phyloP scores from a whole-genome alignment of 2,888 invertebrate genomes.

The Lydus trimaculatus region DNA sequence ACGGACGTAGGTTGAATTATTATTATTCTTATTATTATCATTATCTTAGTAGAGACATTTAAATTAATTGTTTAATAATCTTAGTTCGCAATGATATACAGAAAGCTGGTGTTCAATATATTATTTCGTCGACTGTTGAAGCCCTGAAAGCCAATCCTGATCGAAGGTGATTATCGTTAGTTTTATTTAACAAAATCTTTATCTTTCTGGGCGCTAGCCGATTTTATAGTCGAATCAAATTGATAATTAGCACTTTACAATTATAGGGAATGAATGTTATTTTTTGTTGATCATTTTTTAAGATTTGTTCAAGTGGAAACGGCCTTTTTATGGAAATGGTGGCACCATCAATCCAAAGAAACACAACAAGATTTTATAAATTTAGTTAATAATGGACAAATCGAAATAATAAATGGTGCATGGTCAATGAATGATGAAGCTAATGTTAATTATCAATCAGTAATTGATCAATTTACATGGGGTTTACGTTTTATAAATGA shows the following conservation, averaged over 20 bases:
- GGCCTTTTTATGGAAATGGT: conserved; percentile 85
- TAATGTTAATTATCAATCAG: conserved; percentile 73
- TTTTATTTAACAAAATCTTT: conserved; percentile 9
- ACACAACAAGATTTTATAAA: conserved; percentile 68
- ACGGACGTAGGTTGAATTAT: conserved; percentile 71
- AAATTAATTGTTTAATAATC: conserved; percentile 15
- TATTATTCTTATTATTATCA: not conserved
- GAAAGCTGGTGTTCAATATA: conserved; percentile 70
- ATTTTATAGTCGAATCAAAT: too few relatives aligned
- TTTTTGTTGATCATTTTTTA: too few relatives aligned
- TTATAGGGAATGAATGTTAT: too few relatives aligned
- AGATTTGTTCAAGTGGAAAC: conserved; percentile 90
- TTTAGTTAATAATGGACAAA: conserved; percentile 74
- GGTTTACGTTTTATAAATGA: conserved; percentile 73
- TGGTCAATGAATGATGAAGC: conserved; percentile 90
- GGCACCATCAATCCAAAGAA: conserved; percentile 71
- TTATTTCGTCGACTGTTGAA: conserved; percentile 73
- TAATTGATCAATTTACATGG: conserved; percentile 78
- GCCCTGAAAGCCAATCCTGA: conserved; percentile 66
- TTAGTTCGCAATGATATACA: conserved; percentile 59
- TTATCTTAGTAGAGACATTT: not conserved
- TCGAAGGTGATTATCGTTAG: conserved; percentile 59
- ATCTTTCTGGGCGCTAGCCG: not conserved
- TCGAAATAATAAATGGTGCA: conserved; percentile 80
- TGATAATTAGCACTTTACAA: too few relatives aligned